A percentile compares a stretch with the other conserved stretches of the same genome.
Evolutionary conservation across 2,113 vertebrate species (phyloP).

Genomic region (Corvus hawaiiensis): DNA sequence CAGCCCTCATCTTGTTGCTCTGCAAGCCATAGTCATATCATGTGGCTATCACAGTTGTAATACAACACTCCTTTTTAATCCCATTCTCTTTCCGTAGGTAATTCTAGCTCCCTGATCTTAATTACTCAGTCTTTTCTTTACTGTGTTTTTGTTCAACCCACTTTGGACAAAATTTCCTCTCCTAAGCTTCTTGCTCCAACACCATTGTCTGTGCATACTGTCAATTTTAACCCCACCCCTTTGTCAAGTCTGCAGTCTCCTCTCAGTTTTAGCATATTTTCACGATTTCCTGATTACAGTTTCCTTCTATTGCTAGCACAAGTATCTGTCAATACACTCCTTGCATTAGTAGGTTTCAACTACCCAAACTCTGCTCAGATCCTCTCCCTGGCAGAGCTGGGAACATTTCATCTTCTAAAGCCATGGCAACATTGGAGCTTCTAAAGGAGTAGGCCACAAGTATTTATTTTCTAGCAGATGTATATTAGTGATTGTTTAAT

Average conservation of each 20-base stretch:
- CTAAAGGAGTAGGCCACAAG: not conserved
- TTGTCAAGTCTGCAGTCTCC: not conserved
- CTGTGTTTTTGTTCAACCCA: not conserved
- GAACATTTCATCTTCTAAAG: not conserved
- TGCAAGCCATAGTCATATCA: not conserved
- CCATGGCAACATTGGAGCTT: rapidly evolving
- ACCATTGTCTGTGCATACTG: not conserved
- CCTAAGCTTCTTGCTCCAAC: not conserved
- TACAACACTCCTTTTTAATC: not conserved
- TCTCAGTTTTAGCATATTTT: not conserved
- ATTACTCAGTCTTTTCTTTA: not conserved
- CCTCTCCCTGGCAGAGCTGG: not conserved
- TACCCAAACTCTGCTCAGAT: not conserved
- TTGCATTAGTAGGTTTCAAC: not conserved
- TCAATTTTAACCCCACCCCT: not conserved
- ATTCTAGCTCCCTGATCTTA: not conserved
- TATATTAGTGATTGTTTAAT: not conserved
- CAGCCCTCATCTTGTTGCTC: not conserved
- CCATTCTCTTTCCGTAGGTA: not conserved
- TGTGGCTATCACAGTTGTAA: not conserved
- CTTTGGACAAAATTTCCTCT: not conserved
- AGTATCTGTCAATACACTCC: not conserved
- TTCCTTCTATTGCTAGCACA: not conserved
- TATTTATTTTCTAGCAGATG: not conserved
- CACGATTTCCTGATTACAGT: not conserved